Evolutionary conservation across 2,888 invertebrate genomes (phyloP).

Genomic region (Drosophila paranaensis): DNA sequence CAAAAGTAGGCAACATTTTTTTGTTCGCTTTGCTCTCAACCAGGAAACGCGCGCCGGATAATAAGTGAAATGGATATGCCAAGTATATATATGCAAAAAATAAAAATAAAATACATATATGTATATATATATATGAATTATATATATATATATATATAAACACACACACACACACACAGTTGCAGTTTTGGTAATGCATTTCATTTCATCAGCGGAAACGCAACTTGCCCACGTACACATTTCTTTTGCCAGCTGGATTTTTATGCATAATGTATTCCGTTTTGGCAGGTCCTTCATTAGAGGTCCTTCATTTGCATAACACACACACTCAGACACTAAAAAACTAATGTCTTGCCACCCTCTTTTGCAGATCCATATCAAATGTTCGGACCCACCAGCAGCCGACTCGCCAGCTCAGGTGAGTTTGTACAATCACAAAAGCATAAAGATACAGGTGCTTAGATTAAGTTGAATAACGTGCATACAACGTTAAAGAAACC

Average conservation of each 20-base stretch:
- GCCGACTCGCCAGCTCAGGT: conserved; percentile 98
- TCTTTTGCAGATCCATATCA: conserved; percentile 95
- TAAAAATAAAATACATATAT: background rate
- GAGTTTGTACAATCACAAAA: conserved; percentile 83
- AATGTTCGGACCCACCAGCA: conserved; percentile 98
- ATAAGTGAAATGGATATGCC: conserved; percentile 74
- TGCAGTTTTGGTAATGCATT: conserved; percentile 74
- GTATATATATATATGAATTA: background rate
- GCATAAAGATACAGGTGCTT: conserved; percentile 83
- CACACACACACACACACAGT: background rate
- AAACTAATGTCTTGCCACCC: conserved; percentile 57
- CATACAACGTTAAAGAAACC: conserved; percentile 22
- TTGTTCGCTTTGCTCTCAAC: conserved; percentile 9
- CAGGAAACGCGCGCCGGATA: conserved; percentile 75
- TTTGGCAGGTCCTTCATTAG: conserved; percentile 72
- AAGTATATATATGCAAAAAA: background rate
- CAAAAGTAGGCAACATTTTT: conserved; percentile 39
- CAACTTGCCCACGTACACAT: conserved; percentile 59
- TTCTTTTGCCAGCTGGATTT: conserved; percentile 15
- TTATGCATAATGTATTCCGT: conserved; percentile 61
- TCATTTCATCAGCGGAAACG: conserved; percentile 77
- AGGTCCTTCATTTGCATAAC: conserved; percentile 63
- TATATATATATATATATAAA: background rate
- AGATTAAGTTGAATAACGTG: conserved; percentile 66
- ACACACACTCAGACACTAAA: conserved; percentile 16